Evolutionary conservation across 2,888 invertebrate genomes (phyloP), one percentile per base, ranked within the genome.

Genomic region (Agapetus fuscipes): DNA sequence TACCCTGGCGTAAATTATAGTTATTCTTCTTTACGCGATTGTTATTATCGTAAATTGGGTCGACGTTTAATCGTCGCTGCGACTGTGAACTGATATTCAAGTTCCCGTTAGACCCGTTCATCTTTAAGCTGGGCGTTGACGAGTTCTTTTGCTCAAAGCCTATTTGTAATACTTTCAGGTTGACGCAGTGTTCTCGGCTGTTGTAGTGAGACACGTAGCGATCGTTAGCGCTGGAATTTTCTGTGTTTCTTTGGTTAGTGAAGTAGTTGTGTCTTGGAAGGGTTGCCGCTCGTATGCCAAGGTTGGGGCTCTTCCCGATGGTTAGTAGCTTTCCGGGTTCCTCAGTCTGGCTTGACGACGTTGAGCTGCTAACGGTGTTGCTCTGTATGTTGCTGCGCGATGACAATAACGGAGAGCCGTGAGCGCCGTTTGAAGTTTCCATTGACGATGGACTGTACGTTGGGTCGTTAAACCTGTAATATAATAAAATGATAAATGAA

Each of bases 211-310:
- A 62, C 55, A 73, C 63, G 57, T 72, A 67, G 49, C 70, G 53
- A 48, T 69, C 66, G n/a, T n/a, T n/a, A n/a, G n/a, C n/a, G 4
- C 5, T 20, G 5, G 20, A 9, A 20, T 20, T 20, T 17, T 38
- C 38, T 39, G 42, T 27, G 43, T 46, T 32, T 46, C 49, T 36
- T 32, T 14, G 28, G 15, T 28, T 30, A 5, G 36, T 37, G 24
- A 41, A 42, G 15, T 37, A 80, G 17, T 77, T 77, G 51, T 83
- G 83, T 43, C 84, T 71, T 0, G 85, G 84, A 34, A 84, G 58
- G 2, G 85, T 85, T 14, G 80, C 79, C 1, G 84, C 81, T 27
- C 83, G 60, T 26, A 66, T 52, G 39, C 66, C 65, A 51, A 69
- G 66, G 49, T 63, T 69, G 31, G 69, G 69, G 3, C 69, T 69